A percentile compares a stretch with the other conserved stretches of the same genome.
Conservation (phyloP, 2,113 vertebrate genomes). For the Pseudolaguvia tuberculata region DNA sequence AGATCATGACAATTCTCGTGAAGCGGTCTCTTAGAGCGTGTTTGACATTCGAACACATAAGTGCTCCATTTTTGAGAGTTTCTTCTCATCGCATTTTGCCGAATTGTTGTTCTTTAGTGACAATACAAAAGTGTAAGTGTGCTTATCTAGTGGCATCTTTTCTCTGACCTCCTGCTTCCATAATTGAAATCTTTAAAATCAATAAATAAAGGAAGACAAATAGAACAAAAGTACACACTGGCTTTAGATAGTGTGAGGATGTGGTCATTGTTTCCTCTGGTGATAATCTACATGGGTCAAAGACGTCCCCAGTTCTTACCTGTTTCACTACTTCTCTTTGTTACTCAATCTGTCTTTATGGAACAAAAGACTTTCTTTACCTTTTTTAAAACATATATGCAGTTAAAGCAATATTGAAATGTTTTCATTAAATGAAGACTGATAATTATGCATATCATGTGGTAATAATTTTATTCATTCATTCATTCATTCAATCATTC, state of each 20-base stretch:
- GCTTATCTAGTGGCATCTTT: conserved; percentile 61
- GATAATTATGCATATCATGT: too few relatives aligned
- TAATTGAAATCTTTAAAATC: too few relatives aligned
- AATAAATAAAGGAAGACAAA: conserved; percentile 44
- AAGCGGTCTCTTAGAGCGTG: not conserved
- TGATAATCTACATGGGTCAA: conserved; percentile 12
- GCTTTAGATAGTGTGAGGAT: conserved; percentile 34
- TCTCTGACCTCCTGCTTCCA: conserved; percentile 62
- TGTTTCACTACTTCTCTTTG: not conserved
- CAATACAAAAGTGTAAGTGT: conserved; percentile 55
- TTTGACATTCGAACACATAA: conserved; percentile 16
- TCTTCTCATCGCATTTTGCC: conserved; percentile 1
- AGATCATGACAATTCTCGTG: not conserved
- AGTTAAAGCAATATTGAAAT: too few relatives aligned
- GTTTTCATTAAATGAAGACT: too few relatives aligned
- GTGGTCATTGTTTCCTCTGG: conserved; percentile 22
- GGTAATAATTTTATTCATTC: too few relatives aligned
- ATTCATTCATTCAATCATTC: too few relatives aligned
- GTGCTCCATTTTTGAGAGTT: conserved; percentile 10
- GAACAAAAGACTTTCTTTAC: not conserved
- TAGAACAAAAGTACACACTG: conserved; percentile 54
- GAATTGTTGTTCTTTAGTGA: conserved; percentile 44
- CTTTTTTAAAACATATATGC: not conserved
- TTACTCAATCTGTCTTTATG: not conserved
- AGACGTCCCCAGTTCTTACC: not conserved